Evolutionary conservation across 1,140 invertebrate species (phyloP).

Genomic region (Orchesella cincta): DNA sequence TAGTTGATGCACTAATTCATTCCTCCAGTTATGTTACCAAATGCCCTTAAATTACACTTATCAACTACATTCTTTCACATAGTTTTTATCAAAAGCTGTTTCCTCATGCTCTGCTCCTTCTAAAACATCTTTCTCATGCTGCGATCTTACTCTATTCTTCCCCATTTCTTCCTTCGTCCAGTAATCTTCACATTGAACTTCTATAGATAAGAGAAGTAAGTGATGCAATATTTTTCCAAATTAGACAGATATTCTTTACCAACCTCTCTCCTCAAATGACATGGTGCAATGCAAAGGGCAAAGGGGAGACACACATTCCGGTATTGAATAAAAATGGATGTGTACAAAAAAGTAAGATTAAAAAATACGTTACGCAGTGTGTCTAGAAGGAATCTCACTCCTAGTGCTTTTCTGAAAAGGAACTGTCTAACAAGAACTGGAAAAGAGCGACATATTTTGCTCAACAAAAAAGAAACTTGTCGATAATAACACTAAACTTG

Average conservation of each 20-base stretch:
- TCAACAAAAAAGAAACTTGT: background rate
- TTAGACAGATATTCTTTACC: constrained; percentile 14
- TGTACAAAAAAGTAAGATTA: no score
- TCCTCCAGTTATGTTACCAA: background rate
- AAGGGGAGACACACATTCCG: background rate
- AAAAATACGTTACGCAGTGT: no score
- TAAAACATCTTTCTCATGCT: background rate
- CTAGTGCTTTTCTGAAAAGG: background rate
- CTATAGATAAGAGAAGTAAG: background rate
- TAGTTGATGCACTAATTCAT: background rate
- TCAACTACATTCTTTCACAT: background rate
- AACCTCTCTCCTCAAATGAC: background rate
- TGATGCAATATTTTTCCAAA: constrained; percentile 21
- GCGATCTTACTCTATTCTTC: background rate
- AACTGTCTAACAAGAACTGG: background rate
- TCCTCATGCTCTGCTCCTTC: background rate
- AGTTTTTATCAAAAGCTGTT: background rate
- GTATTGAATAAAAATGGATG: constrained; percentile 19
- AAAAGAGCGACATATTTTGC: background rate
- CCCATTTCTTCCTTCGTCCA: background rate
- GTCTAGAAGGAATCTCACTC: no score
- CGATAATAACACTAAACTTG: no score
- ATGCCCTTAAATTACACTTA: constrained; percentile 6
- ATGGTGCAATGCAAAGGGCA: constrained; percentile 18
- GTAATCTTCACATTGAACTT: background rate